These are phyloP conservation scores for Pentalonia nigronervosa DNA, from an alignment of 1,140 invertebrate species.

Conservation along the genomic window DNA sequence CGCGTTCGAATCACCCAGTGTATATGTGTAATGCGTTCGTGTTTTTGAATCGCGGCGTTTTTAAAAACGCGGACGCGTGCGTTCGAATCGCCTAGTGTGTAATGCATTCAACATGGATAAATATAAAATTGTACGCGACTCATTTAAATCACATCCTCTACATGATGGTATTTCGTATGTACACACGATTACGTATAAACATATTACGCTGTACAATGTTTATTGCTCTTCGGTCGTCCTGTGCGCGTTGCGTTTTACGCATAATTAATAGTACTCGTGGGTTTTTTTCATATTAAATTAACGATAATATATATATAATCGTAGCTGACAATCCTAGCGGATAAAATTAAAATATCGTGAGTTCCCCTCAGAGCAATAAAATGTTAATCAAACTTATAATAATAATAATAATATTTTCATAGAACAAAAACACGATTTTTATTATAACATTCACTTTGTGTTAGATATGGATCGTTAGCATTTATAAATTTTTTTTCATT, in stretches of 20 bases:
- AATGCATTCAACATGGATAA: too few species aligned
- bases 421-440: background rate
- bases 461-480: background rate
- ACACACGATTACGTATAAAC: background rate
- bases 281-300: constrained; percentile 30
- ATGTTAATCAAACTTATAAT: background rate
- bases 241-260: background rate
- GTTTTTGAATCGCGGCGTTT: too few species aligned
- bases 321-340: background rate
- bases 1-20: too few species aligned
- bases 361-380: background rate
- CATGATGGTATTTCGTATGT: background rate
- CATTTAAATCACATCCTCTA: background rate
- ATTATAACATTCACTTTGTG: background rate
- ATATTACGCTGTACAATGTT: background rate
- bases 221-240: background rate
- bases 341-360: background rate
- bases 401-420: background rate
- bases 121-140: background rate
- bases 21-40: too few species aligned
- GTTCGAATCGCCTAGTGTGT: too few species aligned
- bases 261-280: constrained; percentile 14
- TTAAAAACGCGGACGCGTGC: too few species aligned
- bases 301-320: background rate
- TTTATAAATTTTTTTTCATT: background rate